These are phyloP conservation scores for Anguilla rostrata DNA, from an alignment of 2,113 vertebrate genomes.

Conservation along the genomic window DNA sequence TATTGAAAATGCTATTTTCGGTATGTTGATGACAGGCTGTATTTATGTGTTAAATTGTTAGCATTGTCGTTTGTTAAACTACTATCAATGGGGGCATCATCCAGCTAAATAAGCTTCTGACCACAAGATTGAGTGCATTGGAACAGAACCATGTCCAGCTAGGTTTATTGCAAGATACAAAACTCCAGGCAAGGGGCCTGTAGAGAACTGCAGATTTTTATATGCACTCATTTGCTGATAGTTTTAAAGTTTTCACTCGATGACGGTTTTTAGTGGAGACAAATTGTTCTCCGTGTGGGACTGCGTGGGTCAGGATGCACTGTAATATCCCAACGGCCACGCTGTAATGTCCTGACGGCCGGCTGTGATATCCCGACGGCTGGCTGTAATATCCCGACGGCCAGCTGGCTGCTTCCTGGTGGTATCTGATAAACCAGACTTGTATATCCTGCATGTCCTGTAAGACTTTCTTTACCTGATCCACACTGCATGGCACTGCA, in stretches of 20 bases:
- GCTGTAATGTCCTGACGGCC: no score
- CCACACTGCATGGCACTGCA: not conserved
- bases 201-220: not conserved
- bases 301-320: not conserved
- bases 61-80: not conserved
- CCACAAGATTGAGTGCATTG: not conserved
- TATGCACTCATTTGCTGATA: not conserved
- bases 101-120: not conserved
- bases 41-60: not conserved
- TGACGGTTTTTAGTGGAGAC: not conserved
- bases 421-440: not conserved
- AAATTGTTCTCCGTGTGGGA: not conserved
- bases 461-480: not conserved
- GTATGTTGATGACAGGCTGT: not conserved
- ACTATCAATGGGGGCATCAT: not conserved
- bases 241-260: not conserved
- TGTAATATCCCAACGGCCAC: not conserved
- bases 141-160: not conserved
- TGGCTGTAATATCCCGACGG: not conserved
- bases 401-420: constrained; percentile 10
- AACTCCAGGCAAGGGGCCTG: not conserved
- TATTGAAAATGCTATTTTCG: not conserved
- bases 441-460: not conserved
- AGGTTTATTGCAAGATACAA: not conserved
- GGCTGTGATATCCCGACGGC: not conserved